Percentiles rank a stretch among this genome's conserved stretches.
These are phyloP conservation scores for Ornithorhynchus anatinus DNA, from an alignment of 2,113 vertebrate species.

Conservation along the genomic window DNA sequence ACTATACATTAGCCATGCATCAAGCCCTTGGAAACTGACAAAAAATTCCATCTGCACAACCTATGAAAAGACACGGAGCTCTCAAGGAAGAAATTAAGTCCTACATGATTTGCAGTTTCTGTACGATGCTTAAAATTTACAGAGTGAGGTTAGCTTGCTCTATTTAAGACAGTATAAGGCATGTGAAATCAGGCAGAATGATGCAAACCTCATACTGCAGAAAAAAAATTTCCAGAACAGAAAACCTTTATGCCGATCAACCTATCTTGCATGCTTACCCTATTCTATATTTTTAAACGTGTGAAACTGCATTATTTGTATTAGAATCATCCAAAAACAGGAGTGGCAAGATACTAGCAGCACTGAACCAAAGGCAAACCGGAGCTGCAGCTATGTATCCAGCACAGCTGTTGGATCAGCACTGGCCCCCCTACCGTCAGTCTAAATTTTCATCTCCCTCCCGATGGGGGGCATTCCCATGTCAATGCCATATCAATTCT, in stretches of 20 bases:
- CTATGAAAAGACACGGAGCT: too few species aligned
- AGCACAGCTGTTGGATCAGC: background rate
- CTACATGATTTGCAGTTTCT: too few species aligned
- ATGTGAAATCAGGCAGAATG: too few species aligned
- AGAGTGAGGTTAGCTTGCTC: too few species aligned
- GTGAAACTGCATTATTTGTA: background rate
- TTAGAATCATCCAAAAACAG: background rate
- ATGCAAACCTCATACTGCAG: too few species aligned
- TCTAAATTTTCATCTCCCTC: background rate
- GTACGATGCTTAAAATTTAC: too few species aligned
- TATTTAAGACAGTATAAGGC: too few species aligned
- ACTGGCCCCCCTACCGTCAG: background rate
- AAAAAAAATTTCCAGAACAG: background rate
- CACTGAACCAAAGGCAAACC: background rate
- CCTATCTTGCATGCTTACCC: fast-evolving
- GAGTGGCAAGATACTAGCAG: background rate
- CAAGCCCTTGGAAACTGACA: too few species aligned
- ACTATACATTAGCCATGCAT: too few species aligned
- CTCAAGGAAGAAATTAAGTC: too few species aligned
- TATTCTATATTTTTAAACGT: too few species aligned
- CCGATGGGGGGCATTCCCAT: background rate
- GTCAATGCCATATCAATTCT: background rate
- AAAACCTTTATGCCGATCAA: background rate
- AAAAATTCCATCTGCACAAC: too few species aligned
- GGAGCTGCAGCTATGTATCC: background rate